Base-by-base conservation (phyloP, 2,113 vertebrate genomes). In the Xyliphius kryptos region DNA sequence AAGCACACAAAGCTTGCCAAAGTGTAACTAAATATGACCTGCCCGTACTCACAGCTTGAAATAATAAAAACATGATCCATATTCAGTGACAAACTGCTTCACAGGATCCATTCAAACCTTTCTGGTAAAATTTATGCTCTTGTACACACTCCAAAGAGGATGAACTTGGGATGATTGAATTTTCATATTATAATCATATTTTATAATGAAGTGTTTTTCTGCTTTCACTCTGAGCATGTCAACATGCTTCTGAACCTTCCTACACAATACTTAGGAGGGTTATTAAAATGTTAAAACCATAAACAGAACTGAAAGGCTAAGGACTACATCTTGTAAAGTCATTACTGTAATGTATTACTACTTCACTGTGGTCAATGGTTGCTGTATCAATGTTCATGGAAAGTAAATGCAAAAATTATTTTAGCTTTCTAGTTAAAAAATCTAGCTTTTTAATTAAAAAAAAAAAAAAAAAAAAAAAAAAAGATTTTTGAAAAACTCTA, bases 11-110 rank as follows among this genome's bases (percentile, higher is more conserved):
- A 19, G 16, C 13, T 49, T 49, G 63, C 53, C 63, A 56, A 47
- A 49, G 38, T 56, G 9, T 4, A 32, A 48, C 53, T 49, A 49
- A 56, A 65, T 56, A 65, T 12, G 53, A 26, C 26, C 17, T 17
- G 44, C 48, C 53, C 56, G 46, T 13, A 48, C 53, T 56, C 44
- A 5, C 26, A 47, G 53, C 26, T 38, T 37, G 36, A 53, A 43
- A 48, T 22, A 12, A 17, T 37, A 14, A 17, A 65, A 56, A 65
- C 11, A 36, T 26, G 22, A 56, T 2, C 32, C 63, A 38, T 65
- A 56, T 15, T 48, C 32, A 48, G 32, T n/a, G 26, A 46, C 51
- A 21, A 43, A n/a, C 43, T 40, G 32, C 32, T 41, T 32, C 9
- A 49, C 2, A 14, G 43, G 20, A 56, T 20, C 37, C 48, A 15